Percentiles rank a stretch among this genome's conserved stretches.
phyloP scores from a whole-genome alignment of 2,888 invertebrate genomes.

The Stratiomys singularior region DNA sequence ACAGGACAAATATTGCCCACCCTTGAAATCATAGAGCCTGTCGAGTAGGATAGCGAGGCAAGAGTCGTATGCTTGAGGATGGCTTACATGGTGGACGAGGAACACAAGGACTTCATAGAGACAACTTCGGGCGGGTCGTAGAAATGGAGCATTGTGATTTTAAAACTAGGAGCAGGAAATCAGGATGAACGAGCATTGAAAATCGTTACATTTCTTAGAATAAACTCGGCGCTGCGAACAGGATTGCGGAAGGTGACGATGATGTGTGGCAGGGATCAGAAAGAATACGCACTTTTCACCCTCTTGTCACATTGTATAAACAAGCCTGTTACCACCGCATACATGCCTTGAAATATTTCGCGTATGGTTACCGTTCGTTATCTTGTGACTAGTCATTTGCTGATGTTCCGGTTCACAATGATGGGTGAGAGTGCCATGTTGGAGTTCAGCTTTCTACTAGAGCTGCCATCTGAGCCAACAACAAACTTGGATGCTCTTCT shows the following conservation, averaged over 20 bases:
- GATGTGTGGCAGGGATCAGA: not conserved
- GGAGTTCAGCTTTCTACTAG: not conserved
- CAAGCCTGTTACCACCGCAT: not conserved
- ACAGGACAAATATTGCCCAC: slow-evolving; percentile 46
- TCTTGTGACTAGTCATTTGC: slow-evolving; percentile 10
- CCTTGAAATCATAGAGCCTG: slow-evolving; percentile 23
- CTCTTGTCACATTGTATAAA: slow-evolving; percentile 32
- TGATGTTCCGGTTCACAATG: not conserved
- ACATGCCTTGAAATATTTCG: not conserved
- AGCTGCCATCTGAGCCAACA: not conserved
- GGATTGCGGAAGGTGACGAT: not conserved
- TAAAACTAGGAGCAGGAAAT: not conserved
- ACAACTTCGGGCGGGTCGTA: not conserved
- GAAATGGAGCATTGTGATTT: slow-evolving; percentile 5
- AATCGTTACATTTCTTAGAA: not conserved
- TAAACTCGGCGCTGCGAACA: not conserved
- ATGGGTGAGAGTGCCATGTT: not conserved
- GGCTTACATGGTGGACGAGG: slow-evolving; percentile 4
- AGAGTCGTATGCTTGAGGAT: not conserved
- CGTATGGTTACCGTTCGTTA: not conserved
- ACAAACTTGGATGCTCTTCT: no score
- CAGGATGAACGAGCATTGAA: not conserved
- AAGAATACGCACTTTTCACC: slow-evolving; percentile 34
- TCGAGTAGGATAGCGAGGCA: not conserved
- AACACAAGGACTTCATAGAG: not conserved